Conservation (phyloP, 1,140 invertebrate genomes). For the Halotydeus destructor region DNA sequence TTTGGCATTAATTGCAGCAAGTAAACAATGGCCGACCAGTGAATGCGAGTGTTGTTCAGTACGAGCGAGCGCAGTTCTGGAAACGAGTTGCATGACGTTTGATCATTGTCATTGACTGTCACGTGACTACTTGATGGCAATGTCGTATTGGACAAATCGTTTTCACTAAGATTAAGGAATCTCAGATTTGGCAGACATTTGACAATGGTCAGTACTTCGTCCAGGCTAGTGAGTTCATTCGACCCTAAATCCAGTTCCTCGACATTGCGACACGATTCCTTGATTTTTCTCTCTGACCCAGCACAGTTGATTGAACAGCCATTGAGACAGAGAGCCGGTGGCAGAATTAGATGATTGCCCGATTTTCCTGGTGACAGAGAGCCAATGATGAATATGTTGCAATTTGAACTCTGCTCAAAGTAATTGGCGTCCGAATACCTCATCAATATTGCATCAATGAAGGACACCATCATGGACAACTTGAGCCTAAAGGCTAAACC, state of each 20-base stretch:
- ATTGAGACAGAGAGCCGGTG: conserved; percentile 16
- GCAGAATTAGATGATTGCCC: conserved; percentile 15
- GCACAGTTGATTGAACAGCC: conserved; percentile 16
- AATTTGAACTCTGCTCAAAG: background rate
- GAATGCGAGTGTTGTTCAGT: conserved; percentile 58
- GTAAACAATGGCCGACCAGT: conserved; percentile 56
- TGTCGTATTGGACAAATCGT: conserved; percentile 32
- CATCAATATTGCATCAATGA: background rate
- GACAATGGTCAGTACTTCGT: conserved; percentile 62
- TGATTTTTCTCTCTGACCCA: conserved; percentile 25
- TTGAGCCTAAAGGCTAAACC: too few relatives aligned
- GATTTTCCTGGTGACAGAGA: conserved; percentile 4
- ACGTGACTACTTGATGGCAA: background rate
- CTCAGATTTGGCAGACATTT: conserved; percentile 62
- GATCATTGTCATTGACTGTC: background rate
- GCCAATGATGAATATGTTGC: conserved; percentile 11
- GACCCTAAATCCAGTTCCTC: conserved; percentile 72
- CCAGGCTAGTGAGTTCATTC: conserved; percentile 62
- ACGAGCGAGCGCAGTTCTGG: conserved; percentile 45
- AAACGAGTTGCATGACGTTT: background rate
- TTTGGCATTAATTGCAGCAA: conserved; percentile 46
- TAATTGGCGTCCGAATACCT: conserved; percentile 2
- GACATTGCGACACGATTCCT: conserved; percentile 57
- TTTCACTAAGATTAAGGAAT: conserved; percentile 77
- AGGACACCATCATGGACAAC: too few relatives aligned